Evolutionary conservation across 2,888 invertebrate species (phyloP).

Genomic region (Orchesella flavescens): DNA sequence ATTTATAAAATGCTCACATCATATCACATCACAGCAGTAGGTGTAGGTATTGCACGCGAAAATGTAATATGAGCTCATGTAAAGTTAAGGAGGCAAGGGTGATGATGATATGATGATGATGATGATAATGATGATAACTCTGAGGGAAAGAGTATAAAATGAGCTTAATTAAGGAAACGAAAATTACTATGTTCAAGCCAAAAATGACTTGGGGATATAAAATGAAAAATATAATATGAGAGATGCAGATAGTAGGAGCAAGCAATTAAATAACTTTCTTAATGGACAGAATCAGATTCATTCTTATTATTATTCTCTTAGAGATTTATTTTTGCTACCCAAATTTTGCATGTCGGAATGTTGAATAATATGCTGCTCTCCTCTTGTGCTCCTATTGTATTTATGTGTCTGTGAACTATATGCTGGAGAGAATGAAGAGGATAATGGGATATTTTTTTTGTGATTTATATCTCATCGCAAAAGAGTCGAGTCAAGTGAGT

Average conservation of each 20-base stretch:
- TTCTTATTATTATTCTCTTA: neutral
- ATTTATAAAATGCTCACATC: conserved; percentile 7
- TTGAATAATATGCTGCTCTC: too few species aligned
- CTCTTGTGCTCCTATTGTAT: too few species aligned
- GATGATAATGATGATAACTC: conserved; percentile 2
- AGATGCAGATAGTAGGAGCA: conserved; percentile 22
- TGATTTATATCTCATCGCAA: too few species aligned
- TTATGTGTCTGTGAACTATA: too few species aligned
- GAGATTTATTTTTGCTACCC: too few species aligned
- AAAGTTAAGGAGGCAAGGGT: conserved; percentile 10
- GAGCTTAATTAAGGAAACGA: conserved; percentile 35
- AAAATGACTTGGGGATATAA: conserved; percentile 17
- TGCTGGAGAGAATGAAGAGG: neutral
- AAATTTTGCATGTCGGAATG: too few species aligned
- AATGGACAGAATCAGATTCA: neutral
- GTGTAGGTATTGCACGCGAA: neutral
- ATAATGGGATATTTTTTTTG: too few species aligned
- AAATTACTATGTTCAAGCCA: conserved; percentile 42
- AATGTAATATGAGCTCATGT: conserved; percentile 19
- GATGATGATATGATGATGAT: conserved; percentile 27
- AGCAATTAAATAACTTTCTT: conserved; percentile 23
- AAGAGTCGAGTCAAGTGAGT: too few species aligned
- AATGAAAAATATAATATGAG: conserved; percentile 28
- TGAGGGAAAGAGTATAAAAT: neutral
- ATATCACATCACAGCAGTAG: neutral